Conservation (phyloP, 53 echinoderm and acorn worm species). For the Hippasteria phrygiana region DNA sequence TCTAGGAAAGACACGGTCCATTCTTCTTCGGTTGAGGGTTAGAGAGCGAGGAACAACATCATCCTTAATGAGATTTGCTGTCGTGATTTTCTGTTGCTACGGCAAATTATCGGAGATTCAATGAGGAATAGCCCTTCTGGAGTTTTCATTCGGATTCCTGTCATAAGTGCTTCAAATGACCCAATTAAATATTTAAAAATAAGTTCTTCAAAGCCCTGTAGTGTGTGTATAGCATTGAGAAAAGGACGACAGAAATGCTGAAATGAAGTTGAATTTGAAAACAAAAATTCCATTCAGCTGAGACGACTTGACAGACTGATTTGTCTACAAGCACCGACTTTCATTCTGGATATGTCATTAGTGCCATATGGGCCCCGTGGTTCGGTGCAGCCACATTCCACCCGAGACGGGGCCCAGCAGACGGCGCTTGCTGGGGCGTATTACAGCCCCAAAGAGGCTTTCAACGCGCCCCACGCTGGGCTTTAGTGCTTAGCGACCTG, state of each 20-base stretch:
- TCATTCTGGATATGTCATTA: conserved; percentile 26
- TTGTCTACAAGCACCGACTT: neutral
- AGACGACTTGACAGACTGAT: neutral
- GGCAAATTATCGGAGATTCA: neutral
- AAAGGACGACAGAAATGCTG: too few relatives aligned
- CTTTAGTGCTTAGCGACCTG: conserved; percentile 44
- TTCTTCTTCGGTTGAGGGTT: neutral
- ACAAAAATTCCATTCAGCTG: neutral
- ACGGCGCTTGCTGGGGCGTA: too few relatives aligned
- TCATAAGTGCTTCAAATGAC: too few relatives aligned
- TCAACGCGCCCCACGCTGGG: conserved; percentile 17
- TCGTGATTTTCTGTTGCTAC: neutral
- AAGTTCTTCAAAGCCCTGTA: too few relatives aligned
- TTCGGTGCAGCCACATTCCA: neutral
- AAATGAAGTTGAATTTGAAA: too few relatives aligned
- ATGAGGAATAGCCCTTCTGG: neutral
- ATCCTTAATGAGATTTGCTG: conserved; percentile 11
- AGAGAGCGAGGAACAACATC: neutral
- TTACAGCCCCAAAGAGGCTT: too few relatives aligned
- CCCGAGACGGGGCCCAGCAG: neutral
- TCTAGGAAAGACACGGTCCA: neutral
- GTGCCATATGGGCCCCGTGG: conserved; percentile 38
- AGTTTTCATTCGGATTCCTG: neutral
- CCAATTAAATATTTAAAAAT: too few relatives aligned
- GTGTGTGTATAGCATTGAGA: too few relatives aligned